phyloP scores from a whole-genome alignment of 2,888 invertebrate genomes.

The Caenorhabditis panamensis region DNA sequence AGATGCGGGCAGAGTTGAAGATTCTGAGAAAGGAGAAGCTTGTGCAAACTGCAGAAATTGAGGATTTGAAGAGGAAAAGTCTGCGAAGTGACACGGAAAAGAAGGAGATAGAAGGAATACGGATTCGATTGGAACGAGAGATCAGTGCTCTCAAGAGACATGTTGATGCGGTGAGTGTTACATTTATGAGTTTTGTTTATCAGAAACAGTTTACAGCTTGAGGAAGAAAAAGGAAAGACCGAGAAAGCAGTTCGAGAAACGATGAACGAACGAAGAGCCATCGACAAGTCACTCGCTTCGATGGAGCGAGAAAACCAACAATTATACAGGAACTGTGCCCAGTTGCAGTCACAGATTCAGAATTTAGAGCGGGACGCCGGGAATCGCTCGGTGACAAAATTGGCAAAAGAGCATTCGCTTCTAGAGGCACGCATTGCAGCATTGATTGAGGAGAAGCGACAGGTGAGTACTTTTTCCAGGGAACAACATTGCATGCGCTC shows the following conservation, averaged over 20 bases:
- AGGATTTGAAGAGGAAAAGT: constrained; percentile 63
- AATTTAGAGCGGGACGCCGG: constrained; percentile 72
- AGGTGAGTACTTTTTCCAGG: no score
- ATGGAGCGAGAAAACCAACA: constrained; percentile 77
- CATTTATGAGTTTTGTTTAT: neutral
- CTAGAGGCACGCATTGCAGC: constrained; percentile 67
- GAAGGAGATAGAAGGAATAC: constrained; percentile 66
- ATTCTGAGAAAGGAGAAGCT: constrained; percentile 70
- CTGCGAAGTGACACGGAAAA: constrained; percentile 65
- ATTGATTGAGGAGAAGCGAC: constrained; percentile 73
- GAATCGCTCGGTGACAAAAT: constrained; percentile 60
- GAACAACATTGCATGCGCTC: no score
- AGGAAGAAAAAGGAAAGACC: constrained; percentile 71
- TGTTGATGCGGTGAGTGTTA: constrained; percentile 63
- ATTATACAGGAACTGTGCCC: constrained; percentile 73
- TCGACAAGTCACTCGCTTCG: constrained; percentile 75
- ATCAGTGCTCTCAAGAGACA: constrained; percentile 70
- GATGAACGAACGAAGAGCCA: constrained; percentile 71
- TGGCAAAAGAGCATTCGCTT: constrained; percentile 70
- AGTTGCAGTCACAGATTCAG: constrained; percentile 73
- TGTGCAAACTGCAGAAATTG: constrained; percentile 66
- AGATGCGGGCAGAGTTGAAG: constrained; percentile 72
- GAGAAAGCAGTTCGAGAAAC: constrained; percentile 73
- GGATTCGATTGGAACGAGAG: constrained; percentile 69
- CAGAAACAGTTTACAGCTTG: constrained; percentile 68